These are phyloP conservation scores for Neofelis nebulosa DNA, from an alignment of 2,113 vertebrate genomes.

Conservation along the genomic window DNA sequence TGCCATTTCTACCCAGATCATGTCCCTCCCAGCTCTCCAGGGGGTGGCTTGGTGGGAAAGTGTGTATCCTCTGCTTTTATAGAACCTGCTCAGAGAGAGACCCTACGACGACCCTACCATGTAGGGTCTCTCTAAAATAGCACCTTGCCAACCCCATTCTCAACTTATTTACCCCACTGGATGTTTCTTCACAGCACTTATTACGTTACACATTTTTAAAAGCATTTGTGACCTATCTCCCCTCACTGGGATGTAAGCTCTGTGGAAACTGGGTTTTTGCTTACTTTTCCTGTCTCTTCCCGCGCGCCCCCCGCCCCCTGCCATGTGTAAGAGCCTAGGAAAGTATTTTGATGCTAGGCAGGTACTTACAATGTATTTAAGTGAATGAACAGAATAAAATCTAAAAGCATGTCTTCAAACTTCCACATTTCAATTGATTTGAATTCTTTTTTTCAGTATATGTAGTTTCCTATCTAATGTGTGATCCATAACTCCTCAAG, in stretches of 20 bases:
- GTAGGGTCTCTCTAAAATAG: neutral
- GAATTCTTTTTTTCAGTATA: neutral
- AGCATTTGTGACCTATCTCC: neutral
- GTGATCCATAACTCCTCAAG: neutral
- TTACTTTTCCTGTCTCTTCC: neutral
- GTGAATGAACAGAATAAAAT: neutral
- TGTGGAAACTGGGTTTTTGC: neutral
- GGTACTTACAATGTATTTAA: neutral
- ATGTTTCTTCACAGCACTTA: neutral
- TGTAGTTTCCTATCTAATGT: neutral
- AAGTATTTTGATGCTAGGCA: neutral
- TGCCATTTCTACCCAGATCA: neutral
- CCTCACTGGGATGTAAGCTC: neutral
- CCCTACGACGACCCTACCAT: too few species aligned
- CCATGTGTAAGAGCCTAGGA: neutral
- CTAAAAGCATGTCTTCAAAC: neutral
- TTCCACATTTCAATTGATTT: neutral
- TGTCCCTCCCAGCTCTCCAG: neutral
- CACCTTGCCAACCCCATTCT: neutral
- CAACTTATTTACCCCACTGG: neutral
- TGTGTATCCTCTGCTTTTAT: neutral
- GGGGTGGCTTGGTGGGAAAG: neutral
- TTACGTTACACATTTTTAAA: neutral
- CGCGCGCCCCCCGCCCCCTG: too few species aligned
- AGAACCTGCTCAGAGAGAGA: neutral